A percentile compares a stretch with the other conserved stretches of the same genome.
Evolutionary conservation across 2,797 vertebrate species (phyloP).

Genomic region (Sitta carolinensis): DNA sequence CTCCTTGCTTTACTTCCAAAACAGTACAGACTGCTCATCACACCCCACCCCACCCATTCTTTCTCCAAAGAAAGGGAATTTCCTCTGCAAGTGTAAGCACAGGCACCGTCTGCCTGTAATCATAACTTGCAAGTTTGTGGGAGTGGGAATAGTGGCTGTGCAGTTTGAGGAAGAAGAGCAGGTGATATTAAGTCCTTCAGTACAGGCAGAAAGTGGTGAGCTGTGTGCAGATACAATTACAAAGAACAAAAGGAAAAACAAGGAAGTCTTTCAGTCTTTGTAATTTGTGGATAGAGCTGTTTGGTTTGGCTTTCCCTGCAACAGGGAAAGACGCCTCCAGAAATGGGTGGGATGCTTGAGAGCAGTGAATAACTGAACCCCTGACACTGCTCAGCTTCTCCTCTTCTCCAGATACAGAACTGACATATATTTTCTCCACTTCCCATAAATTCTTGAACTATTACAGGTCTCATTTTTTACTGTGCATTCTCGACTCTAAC

Average conservation of each 20-base stretch:
- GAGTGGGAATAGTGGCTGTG: not conserved
- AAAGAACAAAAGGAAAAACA: not conserved
- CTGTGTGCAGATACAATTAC: not conserved
- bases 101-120: not conserved
- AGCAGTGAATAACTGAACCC: not conserved
- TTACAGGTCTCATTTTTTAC: not conserved
- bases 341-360: not conserved
- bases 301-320: not conserved
- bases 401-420: not conserved
- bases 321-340: not conserved
- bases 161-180: not conserved
- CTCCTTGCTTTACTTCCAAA: not conserved
- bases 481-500: not conserved
- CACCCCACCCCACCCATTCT: rapidly evolving
- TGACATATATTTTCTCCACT: not conserved
- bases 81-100: not conserved
- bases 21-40: not conserved
- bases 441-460: not conserved
- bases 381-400: not conserved
- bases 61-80: not conserved
- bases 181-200: not conserved
- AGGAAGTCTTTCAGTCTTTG: not conserved
- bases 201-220: not conserved
- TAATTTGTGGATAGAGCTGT: not conserved
- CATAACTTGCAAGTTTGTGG: not conserved